Evolutionary conservation across 37 sponge, comb jelly and placozoan species (phyloP), one percentile per base, ranked within the genome.

Genomic region (Agelas oroides): DNA sequence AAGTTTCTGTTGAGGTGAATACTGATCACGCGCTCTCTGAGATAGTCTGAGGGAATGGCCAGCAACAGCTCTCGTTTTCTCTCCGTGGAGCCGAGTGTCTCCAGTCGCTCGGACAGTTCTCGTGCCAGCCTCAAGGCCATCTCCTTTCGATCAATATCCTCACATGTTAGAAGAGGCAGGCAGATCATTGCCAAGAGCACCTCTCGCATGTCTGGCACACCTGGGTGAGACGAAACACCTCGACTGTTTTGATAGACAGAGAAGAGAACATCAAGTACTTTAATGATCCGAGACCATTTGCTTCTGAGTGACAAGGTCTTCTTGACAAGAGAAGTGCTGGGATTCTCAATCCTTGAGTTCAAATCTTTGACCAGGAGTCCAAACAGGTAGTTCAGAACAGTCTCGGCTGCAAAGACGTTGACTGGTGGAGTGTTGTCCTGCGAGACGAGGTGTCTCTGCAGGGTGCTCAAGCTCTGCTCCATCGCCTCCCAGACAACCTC

Each of bases 301-400:
- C 57, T 24, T 8, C 20, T 18, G 21, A 64, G 33, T 13, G 56
- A 66, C 3, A 80, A 55, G 1, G 28, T 35, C 20, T 27, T 53
- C 33, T 66, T 32, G 20, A 67, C 24, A 0, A 67, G 56, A 52
- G 65, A 15, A 0, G 13, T 46, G 13, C 27, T 23, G n/a, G 37
- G n/a, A 52, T 40, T 52, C 13, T 21, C 24, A 23, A 14, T 25
- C 20, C 3, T 17, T 2, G 73, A 24, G 24, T 67, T 58, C 24
- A 70, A 27, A 38, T 81, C 72, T 81, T 70, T 81, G 19, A 70
- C 39, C 0, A 81, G 31, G n/a, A 81, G 35, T 8, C 16, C 20
- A 8, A 70, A n/a, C 24, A 81, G 30, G 36, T 81, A 70, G 61
- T 53, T 20, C 18, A 81, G 71, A 14, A 67, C 55, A 23, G 46